Evolutionary conservation across 2,797 vertebrate species (phyloP).

Genomic region (Poecilia wingei): DNA sequence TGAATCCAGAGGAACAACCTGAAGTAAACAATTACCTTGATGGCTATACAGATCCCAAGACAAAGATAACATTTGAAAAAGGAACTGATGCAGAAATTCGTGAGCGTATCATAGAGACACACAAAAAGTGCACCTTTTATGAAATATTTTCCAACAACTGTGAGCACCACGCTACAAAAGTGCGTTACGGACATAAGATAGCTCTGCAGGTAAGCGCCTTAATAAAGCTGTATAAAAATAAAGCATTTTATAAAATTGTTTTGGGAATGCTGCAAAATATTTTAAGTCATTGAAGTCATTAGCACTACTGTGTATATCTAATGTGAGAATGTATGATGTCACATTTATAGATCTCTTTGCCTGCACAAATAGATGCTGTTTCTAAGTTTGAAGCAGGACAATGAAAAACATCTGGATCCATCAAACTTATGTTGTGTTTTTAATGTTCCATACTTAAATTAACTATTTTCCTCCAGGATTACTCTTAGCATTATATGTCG

Average conservation of each 20-base stretch:
- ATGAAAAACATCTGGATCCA: not conserved
- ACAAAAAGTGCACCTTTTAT: not conserved
- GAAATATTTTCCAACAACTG: not conserved
- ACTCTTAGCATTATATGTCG: not conserved
- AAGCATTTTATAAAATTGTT: not conserved
- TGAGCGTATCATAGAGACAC: not conserved
- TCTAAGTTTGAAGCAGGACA: too few relatives aligned
- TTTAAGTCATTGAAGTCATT: not conserved
- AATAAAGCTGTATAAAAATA: not conserved
- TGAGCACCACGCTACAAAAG: not conserved
- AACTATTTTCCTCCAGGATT: not conserved
- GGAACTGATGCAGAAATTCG: not conserved
- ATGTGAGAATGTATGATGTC: too few relatives aligned
- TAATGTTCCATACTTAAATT: not conserved
- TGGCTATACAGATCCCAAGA: not conserved
- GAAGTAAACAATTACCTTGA: not conserved
- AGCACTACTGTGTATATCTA: not conserved
- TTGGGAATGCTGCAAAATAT: not conserved
- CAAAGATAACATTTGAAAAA: not conserved
- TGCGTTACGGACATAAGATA: not conserved
- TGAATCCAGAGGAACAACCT: not conserved
- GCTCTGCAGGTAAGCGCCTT: not conserved
- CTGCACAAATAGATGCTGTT: too few relatives aligned
- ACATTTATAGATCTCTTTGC: too few relatives aligned
- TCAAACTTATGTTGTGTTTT: not conserved